Base-by-base conservation (phyloP, 2,113 vertebrate species). In the Platysteira castanea region DNA sequence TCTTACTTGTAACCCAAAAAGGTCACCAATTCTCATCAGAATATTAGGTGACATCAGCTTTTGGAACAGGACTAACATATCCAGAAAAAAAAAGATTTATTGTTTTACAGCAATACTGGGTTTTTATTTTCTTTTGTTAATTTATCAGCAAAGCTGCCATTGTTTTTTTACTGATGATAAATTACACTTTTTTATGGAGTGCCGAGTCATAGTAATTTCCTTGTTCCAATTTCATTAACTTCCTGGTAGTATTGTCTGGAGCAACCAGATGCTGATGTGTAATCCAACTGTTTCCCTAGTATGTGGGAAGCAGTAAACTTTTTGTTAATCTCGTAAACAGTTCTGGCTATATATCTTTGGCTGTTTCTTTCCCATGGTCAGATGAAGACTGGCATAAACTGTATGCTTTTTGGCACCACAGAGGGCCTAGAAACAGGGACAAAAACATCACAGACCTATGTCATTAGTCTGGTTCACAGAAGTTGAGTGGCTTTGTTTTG, bases 201-300 rank as follows among this genome's bases (percentile, higher is more conserved):
- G 95, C 44, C 57, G 91, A 98, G 96, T 97, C 97, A 89, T 54
- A 95, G 97, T 93, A 83, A 97, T 98, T 98, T 98, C 98, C 98
- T 97, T 97, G 96, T 97, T 97, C 96, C 91, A 79, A 87, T 98
- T 97, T 97, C 96, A 95, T 96, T 97, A 93, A 95, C 97, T 98
- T 98, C 98, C 98, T 98, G 97, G 80, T 96, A 88, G 96, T 95
- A 98, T 98, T 98, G 98, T 98, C 97, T 95, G 77, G 93, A 96
- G 92, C 92, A 96, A 92, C 84, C 96, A 97, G 96, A 96, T 78
- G 90, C 97, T 97, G 97, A 98, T 96, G 97, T 96, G 94, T 97
- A 97, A 98, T 97, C 95, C 97, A 97, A 97, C 95, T 96, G 97
- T 97, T 98, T 97, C 97, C 97, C 97, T 94, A 81, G 84, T 80